Base-by-base conservation (phyloP, 2,888 invertebrate genomes). In the Alloplasta piceator region DNA sequence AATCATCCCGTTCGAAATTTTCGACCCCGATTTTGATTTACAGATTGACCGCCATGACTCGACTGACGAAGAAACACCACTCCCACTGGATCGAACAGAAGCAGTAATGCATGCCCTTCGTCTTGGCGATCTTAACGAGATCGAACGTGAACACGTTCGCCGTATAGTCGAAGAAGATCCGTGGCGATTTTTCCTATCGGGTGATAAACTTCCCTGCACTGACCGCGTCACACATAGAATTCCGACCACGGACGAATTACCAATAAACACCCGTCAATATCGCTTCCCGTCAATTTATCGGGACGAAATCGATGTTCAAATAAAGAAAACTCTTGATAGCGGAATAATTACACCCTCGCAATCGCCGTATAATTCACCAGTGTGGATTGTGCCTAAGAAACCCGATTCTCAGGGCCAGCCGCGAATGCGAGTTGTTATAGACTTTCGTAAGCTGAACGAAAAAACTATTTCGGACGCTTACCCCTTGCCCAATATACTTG, bases 381-480 rank as follows among this genome's bases (percentile, higher is more conserved):
- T 26, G 26, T 26, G 26, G 26, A 26, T 26, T 26, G 26, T 26
- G 26, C 26, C 26, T 1, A 26, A 26, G 26, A 26, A 26, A 26
- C 26, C 26, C 3, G 26, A 26, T 3, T 26, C 26, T 26, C 26
- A 26, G 26, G 26, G 26, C 26, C 26, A 3, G 26, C 26, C 26
- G 26, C 26, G 26, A 26, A 26, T 26, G 26, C 26, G 26, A 26
- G 3, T 26, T 1, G 26, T 26, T 1, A 26, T 26, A 26, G 26
- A 26, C 3, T 26, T 26, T 3, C 26, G 26, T 3, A 26, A 26
- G 3, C 26, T 26, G 3, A 26, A 26, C 26, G 82, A 86, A 58
- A 82, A 83, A 43, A 87, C 85, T 3, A 79, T 84, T 7, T 80
- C 74, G 1, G 84, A 86, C 60, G 80, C 80, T 6, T 85, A 78